A percentile compares a stretch with the other conserved stretches of the same genome.
These are phyloP conservation scores for Regulus satrapa DNA, from an alignment of 2,113 vertebrate genomes.

Conservation along the genomic window DNA sequence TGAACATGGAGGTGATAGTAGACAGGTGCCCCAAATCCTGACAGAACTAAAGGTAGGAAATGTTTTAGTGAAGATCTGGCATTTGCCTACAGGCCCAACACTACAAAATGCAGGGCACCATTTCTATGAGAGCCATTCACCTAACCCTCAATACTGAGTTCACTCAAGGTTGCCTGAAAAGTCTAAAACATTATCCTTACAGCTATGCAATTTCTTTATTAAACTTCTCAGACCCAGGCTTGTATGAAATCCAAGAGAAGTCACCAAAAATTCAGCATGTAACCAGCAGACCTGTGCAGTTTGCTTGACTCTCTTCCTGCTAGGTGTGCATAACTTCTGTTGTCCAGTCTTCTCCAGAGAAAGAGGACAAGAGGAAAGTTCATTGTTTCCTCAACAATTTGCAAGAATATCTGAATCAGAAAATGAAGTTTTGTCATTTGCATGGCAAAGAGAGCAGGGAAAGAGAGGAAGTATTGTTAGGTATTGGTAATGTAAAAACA, in stretches of 20 bases:
- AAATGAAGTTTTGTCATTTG: slow-evolving; percentile 81
- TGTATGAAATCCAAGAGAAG: background rate
- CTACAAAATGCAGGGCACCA: background rate
- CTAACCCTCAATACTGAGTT: background rate
- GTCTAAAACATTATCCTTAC: background rate
- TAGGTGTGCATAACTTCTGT: background rate
- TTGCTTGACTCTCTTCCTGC: background rate
- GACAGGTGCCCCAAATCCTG: background rate
- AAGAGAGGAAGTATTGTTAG: slow-evolving; percentile 83
- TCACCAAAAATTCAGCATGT: background rate
- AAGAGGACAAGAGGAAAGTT: slow-evolving; percentile 65
- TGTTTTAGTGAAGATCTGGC: background rate
- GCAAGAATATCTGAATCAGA: slow-evolving; percentile 76
- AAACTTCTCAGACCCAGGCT: background rate
- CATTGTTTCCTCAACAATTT: slow-evolving; percentile 73
- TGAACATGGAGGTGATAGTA: background rate
- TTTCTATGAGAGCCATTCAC: background rate
- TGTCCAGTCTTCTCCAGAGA: slow-evolving; percentile 32
- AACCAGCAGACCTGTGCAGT: background rate
- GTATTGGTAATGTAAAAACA: slow-evolving; percentile 85
- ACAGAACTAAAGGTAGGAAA: background rate
- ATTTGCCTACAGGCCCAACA: background rate
- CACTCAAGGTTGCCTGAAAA: background rate
- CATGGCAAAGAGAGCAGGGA: slow-evolving; percentile 70
- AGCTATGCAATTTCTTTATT: background rate